phyloP scores from a whole-genome alignment of 2,888 invertebrate genomes.

The Catocala sponsa region DNA sequence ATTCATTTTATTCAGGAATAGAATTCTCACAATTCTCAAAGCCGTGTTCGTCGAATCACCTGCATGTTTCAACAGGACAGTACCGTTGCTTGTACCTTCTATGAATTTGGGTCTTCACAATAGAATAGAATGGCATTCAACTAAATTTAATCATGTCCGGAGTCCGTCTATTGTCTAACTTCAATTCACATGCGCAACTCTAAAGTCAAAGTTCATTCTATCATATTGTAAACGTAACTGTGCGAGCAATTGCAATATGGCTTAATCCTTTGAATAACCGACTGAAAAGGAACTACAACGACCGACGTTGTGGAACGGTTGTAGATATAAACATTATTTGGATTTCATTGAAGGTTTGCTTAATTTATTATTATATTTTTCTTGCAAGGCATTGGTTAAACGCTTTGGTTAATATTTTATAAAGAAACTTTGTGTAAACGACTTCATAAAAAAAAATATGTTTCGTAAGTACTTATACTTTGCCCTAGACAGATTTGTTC shows the following conservation, averaged over 20 bases:
- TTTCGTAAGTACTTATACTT: no score
- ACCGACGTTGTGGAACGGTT: no score
- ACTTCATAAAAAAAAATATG: no score
- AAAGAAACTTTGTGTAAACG: no score
- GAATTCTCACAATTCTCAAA: background rate
- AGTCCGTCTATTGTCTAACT: conserved; percentile 8
- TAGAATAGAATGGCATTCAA: conserved; percentile 3
- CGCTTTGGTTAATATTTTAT: no score
- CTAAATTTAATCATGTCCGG: conserved; percentile 8
- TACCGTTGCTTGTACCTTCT: conserved; percentile 4
- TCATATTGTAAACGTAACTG: background rate
- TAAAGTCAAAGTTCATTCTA: background rate
- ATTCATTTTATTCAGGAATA: conserved; percentile 17
- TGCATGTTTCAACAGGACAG: conserved; percentile 4
- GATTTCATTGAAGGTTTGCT: no score
- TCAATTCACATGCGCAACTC: background rate
- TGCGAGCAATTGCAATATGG: background rate
- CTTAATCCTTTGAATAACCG: conserved; percentile 1
- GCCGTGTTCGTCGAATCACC: background rate
- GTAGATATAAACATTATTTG: no score
- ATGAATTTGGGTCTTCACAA: conserved; percentile 2
- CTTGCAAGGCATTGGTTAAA: no score
- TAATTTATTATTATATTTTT: no score
- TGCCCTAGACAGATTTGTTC: no score
- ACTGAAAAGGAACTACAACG: background rate